phyloP scores from a whole-genome alignment of 2,888 invertebrate genomes.

The Notodonta ziczac region DNA sequence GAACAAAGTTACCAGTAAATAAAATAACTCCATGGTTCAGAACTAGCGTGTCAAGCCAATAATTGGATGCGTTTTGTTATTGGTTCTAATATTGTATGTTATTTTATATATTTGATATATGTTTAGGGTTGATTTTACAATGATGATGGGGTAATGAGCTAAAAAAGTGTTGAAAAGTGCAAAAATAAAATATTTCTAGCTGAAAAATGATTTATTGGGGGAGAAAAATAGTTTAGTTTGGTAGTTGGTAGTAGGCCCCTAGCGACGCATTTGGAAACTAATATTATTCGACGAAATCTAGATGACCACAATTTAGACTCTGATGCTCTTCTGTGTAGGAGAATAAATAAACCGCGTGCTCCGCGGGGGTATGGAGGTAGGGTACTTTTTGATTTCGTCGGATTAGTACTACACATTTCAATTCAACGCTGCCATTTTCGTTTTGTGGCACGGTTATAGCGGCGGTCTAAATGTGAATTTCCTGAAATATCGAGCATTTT shows the following conservation, averaged over 20 bases:
- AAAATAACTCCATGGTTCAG: no score
- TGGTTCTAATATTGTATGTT: no score
- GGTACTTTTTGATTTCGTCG: slow-evolving; percentile 31
- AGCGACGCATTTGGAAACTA: slow-evolving; percentile 26
- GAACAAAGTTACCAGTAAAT: no score
- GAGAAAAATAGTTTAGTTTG: no score
- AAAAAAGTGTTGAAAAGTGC: no score
- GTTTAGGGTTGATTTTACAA: no score
- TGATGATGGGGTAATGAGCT: no score
- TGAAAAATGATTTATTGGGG: no score
- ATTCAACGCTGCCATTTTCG: slow-evolving; percentile 82
- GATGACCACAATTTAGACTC: slow-evolving; percentile 15
- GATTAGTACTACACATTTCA: slow-evolving; percentile 50
- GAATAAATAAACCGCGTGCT: not conserved
- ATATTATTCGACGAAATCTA: slow-evolving; percentile 36
- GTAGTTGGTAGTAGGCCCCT: slow-evolving; percentile 3
- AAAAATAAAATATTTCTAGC: no score
- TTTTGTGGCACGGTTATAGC: slow-evolving; percentile 80
- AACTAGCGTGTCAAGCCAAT: no score
- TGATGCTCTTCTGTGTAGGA: slow-evolving; percentile 8
- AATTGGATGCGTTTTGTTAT: no score
- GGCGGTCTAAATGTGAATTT: slow-evolving; percentile 69
- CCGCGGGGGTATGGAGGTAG: slow-evolving; percentile 37
- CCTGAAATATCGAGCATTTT: slow-evolving; percentile 52
- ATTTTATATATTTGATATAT: no score